Evolutionary conservation across 2,797 vertebrate genomes (phyloP), one percentile per base, ranked within the genome.

Genomic region (Valencia hispanica): DNA sequence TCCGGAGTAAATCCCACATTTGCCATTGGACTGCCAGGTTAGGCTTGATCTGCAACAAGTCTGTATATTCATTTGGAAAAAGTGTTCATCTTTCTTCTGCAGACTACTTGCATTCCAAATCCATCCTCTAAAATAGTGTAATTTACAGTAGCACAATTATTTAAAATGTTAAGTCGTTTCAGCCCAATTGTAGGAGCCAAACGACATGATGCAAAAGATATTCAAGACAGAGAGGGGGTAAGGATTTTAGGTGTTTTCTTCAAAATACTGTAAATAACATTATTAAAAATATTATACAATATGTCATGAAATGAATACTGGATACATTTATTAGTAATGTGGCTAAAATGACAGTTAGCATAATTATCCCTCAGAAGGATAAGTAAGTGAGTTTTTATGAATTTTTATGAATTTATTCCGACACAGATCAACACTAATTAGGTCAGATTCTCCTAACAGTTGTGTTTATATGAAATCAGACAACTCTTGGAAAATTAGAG

Each of bases 241-340:
- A n/a, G n/a, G 12, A 25, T 36, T 22, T 22, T 32, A 73, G 72
- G 82, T 79, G 41, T 36, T 17, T 50, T 45, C 36, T 68, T 72
- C 36, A 63, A 74, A 88, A 78, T 17, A 5, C 12, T 81, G 61
- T 27, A 79, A 50, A 68, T 41, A 73, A 72, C 78, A 70, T 80
- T 74, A 79, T 9, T 41, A 73, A 84, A 83, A 86, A 90, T 86
- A 86, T 57, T 88, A 73, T 32, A 89, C 79, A 80, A 85, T 59
- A 39, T 74, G 27, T 59, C 74, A 70, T 86, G 73, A 85, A 32
- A 77, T 79, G 85, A 70, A 45, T 83, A 82, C 43, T 73, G 47
- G 17, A 79, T 74, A 78, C 78, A 76, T 72, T 71, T 70, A 70
- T 82, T 75, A 63, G 70, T 70, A 36, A 41, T 41, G 75, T 69